phyloP scores from a whole-genome alignment of 2,113 vertebrate species.

The Anolis sagrei region DNA sequence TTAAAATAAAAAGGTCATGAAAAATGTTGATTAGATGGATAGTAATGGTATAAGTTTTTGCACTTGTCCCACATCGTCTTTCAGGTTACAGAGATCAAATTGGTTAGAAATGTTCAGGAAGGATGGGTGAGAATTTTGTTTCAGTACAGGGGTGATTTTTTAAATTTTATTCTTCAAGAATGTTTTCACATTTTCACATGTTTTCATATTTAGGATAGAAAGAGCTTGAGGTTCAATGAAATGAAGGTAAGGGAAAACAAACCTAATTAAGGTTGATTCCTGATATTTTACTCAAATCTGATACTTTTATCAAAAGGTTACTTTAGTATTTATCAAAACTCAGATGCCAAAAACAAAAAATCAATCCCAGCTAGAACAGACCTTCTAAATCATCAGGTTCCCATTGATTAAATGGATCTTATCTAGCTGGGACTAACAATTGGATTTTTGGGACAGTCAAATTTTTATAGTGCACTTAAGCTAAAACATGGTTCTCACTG shows the following conservation, averaged over 20 bases:
- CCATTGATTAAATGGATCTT: too few species aligned
- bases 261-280: too few species aligned
- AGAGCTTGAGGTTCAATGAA: too few species aligned
- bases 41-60: not conserved
- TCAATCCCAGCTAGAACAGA: too few species aligned
- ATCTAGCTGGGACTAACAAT: too few species aligned
- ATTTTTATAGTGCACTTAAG: not conserved
- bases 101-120: not conserved
- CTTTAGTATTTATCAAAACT: not conserved
- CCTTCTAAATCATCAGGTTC: too few species aligned
- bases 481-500: not conserved
- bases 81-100: not conserved
- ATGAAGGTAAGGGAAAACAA: too few species aligned
- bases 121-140: too few species aligned
- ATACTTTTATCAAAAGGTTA: not conserved
- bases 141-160: too few species aligned
- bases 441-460: not conserved
- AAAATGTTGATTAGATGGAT: constrained; percentile 9
- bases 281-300: not conserved
- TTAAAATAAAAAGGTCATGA: not conserved
- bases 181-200: too few species aligned
- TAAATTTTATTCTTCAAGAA: too few species aligned
- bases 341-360: not conserved
- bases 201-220: too few species aligned
- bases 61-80: not conserved